Percentiles rank a stretch among this genome's conserved stretches.
phyloP scores from a whole-genome alignment of 2,113 vertebrate species.

The Desmodus rotundus region DNA sequence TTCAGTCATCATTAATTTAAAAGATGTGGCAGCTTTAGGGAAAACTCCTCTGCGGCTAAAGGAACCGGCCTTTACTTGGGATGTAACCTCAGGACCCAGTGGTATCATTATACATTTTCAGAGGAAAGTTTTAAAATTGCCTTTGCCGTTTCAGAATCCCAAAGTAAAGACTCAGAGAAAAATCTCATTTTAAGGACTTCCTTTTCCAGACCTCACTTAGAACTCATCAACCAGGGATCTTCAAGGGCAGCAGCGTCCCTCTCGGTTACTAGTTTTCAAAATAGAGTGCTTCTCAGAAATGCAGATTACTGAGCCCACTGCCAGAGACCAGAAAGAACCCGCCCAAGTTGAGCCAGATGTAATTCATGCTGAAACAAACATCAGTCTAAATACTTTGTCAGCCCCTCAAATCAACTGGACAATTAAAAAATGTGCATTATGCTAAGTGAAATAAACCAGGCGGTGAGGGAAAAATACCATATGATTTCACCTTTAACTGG shows the following conservation, averaged over 20 bases:
- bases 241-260: not conserved
- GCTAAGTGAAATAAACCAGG: no score
- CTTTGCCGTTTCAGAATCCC: not conserved
- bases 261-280: not conserved
- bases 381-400: not conserved
- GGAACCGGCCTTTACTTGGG: not conserved
- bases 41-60: not conserved
- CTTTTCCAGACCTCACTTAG: not conserved
- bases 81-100: not conserved
- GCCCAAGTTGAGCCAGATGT: not conserved
- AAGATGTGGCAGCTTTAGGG: not conserved
- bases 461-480: no score
- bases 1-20: slow-evolving; percentile 20
- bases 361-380: not conserved
- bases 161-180: not conserved
- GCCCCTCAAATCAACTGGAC: not conserved
- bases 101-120: not conserved
- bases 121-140: not conserved
- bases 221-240: not conserved
- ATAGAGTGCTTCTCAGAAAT: not conserved
- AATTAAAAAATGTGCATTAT: not conserved
- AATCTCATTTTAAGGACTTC: not conserved
- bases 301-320: not conserved
- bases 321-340: not conserved
- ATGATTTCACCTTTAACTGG: no score